Evolutionary conservation across 2,113 vertebrate genomes (phyloP), one percentile per base, ranked within the genome.

Genomic region (Mugil cephalus): DNA sequence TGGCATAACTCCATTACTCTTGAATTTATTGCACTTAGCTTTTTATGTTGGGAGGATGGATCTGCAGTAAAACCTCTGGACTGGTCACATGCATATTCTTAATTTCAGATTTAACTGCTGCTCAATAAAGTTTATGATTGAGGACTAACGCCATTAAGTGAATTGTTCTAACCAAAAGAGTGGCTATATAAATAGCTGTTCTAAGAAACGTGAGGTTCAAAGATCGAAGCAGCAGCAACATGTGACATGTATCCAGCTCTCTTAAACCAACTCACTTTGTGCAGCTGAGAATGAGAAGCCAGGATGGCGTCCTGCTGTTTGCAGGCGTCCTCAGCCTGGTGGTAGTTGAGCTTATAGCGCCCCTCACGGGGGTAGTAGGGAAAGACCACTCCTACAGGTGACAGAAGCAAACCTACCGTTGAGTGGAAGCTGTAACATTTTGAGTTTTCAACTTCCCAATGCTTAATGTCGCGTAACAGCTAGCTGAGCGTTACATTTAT

Each of bases 281-380:
- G 97, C 47, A 99, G 71, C 73, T 99, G 97, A 7, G 96, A 93
- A 4, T 97, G 96, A 0, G 98, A 98, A 0, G 97, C 97, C 92
- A 99, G 87, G 81, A 98, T 98, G 35, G 95, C 96, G 0, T 98
- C 98, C 91, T 98, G 96, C 73, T 94, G 91, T 19, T 88, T 91
- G 72, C 98, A 99, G 0, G 95, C 93, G 3, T 92, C 94, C 84
- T 96, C 95, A 0, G 96, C 98, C 64, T 99, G 94, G 4, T 85
- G 91, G 92, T 96, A 98, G 62, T 96, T 98, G 34, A 99, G 89
- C 3, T 93, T 95, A 92, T 99, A 98, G 79, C 96, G 97, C 1
- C 98, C 96, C 61, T 96, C 83, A 3, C 93, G 95, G 0, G 96
- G 95, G 79, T 96, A 96, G 86, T 99, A 98, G 4, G 97, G 97